These are phyloP conservation scores for Saiga tatarica DNA, from an alignment of 2,113 vertebrate species.

Conservation along the genomic window DNA sequence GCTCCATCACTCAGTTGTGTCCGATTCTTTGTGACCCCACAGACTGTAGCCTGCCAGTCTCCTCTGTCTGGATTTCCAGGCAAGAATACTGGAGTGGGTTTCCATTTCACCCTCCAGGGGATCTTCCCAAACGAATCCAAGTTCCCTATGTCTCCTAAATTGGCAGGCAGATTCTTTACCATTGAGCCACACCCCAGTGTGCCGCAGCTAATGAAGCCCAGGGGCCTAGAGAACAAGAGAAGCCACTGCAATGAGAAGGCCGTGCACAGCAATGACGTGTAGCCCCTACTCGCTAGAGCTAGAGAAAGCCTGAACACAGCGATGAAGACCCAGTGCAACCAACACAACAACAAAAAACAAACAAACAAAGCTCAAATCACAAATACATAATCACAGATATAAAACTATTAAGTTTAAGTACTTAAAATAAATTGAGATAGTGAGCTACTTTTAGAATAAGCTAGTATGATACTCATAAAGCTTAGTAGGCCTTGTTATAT, in stretches of 20 bases:
- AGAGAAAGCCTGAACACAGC: background rate
- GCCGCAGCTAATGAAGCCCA: background rate
- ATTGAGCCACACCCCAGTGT: background rate
- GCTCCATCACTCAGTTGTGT: background rate
- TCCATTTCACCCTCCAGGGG: background rate
- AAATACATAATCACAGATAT: background rate
- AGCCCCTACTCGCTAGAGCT: background rate
- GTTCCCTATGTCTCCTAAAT: background rate
- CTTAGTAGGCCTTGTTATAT: background rate
- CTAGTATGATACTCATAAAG: background rate
- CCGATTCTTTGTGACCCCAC: background rate
- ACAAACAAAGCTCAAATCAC: background rate
- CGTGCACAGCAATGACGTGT: fast-evolving
- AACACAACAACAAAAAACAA: background rate
- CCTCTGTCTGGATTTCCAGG: background rate
- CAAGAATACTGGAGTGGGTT: background rate
- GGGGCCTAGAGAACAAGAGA: background rate
- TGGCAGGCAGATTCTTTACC: background rate
- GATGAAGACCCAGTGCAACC: background rate
- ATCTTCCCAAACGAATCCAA: background rate
- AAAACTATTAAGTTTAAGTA: background rate
- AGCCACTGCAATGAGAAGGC: background rate
- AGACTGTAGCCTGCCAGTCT: background rate
- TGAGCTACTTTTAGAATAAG: background rate
- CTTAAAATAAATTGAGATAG: background rate